Evolutionary conservation across 2,113 vertebrate species (phyloP).

Genomic region (Zingel zingel): DNA sequence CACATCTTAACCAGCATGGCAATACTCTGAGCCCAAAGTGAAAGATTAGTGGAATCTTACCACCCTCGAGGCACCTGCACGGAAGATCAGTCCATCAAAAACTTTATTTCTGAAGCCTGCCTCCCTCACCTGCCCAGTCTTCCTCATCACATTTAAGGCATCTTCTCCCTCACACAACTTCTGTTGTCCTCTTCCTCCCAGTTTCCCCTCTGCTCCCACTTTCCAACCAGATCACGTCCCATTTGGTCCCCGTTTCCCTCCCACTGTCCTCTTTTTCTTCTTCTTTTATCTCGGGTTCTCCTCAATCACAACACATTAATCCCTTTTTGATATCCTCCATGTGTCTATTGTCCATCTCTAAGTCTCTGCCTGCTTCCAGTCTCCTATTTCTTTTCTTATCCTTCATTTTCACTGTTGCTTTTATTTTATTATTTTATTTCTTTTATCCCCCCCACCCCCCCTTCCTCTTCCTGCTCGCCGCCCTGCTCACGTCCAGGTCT

Average conservation of each 20-base stretch:
- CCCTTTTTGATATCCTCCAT: conserved; percentile 58
- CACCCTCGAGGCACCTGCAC: background rate
- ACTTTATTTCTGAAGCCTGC: conserved; percentile 34
- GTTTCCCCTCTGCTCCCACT: conserved; percentile 19
- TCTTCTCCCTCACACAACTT: conserved; percentile 27
- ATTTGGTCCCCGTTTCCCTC: conserved; percentile 31
- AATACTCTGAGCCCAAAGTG: conserved; percentile 9
- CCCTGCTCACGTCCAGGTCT: conserved; percentile 79
- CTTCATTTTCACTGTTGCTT: conserved; percentile 62
- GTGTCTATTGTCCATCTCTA: conserved; percentile 52
- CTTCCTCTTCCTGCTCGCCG: conserved; percentile 61
- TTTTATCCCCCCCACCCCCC: background rate
- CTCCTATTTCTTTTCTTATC: conserved; percentile 65
- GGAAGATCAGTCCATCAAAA: conserved; percentile 44
- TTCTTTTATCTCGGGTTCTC: conserved; percentile 45
- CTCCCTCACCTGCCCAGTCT: conserved; percentile 11
- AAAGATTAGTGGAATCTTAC: conserved; percentile 22
- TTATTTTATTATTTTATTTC: background rate
- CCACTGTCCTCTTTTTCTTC: conserved; percentile 33
- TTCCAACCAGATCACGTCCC: conserved; percentile 45
- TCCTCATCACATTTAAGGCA: conserved; percentile 44
- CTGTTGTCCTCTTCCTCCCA: background rate
- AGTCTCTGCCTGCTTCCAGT: conserved; percentile 39
- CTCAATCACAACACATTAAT: conserved; percentile 46
- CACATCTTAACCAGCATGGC: background rate